Base-by-base conservation (phyloP, 2,797 vertebrate species). In the Emydoidea blandingii region DNA sequence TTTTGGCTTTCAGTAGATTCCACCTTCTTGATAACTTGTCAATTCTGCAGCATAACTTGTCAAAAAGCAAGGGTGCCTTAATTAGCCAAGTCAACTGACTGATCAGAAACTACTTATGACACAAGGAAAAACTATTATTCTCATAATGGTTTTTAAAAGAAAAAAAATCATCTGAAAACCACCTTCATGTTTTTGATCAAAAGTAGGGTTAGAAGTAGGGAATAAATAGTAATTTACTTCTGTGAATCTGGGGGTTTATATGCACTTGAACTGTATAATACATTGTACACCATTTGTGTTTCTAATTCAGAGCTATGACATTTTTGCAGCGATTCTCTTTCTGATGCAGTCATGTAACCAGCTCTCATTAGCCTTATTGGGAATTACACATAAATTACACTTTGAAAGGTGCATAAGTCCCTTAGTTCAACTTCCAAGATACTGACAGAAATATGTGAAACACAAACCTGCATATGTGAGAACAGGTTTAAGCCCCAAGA, bases 81-180 rank as follows among this genome's bases (percentile, higher is more conserved):
- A 87, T 93, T 88, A 88, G 86, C 50, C 49, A 85, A 65, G 44
- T 74, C 79, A 91, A 65, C 84, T 81, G 54, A 79, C 62, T 34
- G 62, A 81, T 56, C 50, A 81, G 56, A 29, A 41, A 54, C 50
- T 87, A 59, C n/a, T 88, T 81, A 59, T 16, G 34, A 16, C 81
- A 54, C 49, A 85, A 74, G 76, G 49, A 87, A 90, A 47, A 81
- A 62, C 14, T 25, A 29, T 49, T 90, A 44, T 90, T 84, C 14
- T 47, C 6, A 65, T 83, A 19, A 5, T 3, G 4, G 29, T 47
- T 47, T 53, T 8, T 89, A 72, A 80, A 16, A 68, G 52, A 91
- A 72, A 29, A 44, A 10, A 79, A 12, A 21, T 0, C n/a, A 50
- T 0, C n/a, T 50, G 5, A 2, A 11, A 86, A 8, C 2, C 16